phyloP scores from a whole-genome alignment of 2,888 invertebrate genomes.

The Alentia gelatinosa region DNA sequence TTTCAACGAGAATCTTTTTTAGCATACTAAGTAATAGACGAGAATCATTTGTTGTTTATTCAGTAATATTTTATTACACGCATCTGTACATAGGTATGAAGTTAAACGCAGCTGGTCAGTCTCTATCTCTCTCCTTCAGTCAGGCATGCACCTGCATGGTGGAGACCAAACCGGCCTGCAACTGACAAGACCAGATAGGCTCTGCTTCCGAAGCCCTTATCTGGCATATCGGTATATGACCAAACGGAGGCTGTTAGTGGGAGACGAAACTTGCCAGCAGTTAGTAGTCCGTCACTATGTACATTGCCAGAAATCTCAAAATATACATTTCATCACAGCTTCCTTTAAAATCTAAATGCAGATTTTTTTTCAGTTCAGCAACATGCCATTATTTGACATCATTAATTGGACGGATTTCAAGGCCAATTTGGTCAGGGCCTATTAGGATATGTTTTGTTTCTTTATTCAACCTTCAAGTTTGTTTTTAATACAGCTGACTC shows the following conservation, averaged over 20 bases:
- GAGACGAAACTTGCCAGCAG: background rate
- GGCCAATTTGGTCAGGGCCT: background rate
- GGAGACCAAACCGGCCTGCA: too few relatives aligned
- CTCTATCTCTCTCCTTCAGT: too few relatives aligned
- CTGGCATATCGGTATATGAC: too few relatives aligned
- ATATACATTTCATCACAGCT: constrained; percentile 50
- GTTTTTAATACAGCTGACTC: background rate
- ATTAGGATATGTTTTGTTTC: background rate
- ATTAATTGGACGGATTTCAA: constrained; percentile 43
- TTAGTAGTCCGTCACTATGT: background rate
- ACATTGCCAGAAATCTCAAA: constrained; percentile 9
- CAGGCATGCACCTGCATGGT: too few relatives aligned
- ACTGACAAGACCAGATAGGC: too few relatives aligned
- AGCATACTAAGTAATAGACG: too few relatives aligned
- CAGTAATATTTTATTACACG: constrained; percentile 12
- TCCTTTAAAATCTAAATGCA: background rate
- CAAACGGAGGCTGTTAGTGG: background rate
- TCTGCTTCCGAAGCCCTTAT: too few relatives aligned
- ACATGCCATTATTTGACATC: background rate
- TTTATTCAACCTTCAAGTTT: background rate
- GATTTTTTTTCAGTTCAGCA: background rate
- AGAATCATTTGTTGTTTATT: background rate
- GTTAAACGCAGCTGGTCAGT: background rate
- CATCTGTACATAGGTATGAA: background rate
- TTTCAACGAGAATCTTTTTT: too few relatives aligned